These are phyloP conservation scores for Psittacula derbiana DNA, from an alignment of 2,797 vertebrate species.

Conservation along the genomic window DNA sequence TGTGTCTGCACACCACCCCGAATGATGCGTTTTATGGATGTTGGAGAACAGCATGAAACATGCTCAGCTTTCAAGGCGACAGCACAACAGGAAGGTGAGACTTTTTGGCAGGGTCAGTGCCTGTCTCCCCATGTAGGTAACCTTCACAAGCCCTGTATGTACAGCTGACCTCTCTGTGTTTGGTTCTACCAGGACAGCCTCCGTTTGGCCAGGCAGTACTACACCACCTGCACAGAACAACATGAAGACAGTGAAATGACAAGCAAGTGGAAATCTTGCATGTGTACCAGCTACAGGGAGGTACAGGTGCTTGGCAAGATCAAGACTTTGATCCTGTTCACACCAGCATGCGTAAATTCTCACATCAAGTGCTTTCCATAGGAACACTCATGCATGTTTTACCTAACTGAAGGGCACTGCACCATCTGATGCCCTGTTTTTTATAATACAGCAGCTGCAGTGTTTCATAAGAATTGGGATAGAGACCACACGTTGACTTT, in stretches of 20 bases:
- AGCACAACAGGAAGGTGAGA: not conserved
- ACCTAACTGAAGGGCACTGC: not conserved
- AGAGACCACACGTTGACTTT: not conserved
- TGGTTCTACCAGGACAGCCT: not conserved
- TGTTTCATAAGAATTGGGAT: not conserved
- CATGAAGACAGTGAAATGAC: accelerated
- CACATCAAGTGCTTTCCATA: not conserved
- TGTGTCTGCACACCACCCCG: accelerated
- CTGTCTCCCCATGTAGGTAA: accelerated
- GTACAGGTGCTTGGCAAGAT: conserved; percentile 43
- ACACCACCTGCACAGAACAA: accelerated
- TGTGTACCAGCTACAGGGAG: not conserved
- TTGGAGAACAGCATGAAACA: accelerated
- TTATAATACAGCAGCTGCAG: not conserved
- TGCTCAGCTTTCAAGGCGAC: accelerated
- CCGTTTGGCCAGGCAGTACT: accelerated
- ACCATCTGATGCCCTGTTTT: not conserved
- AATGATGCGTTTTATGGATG: accelerated
- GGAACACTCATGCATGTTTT: not conserved
- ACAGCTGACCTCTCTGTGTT: not conserved
- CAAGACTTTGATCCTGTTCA: conserved; percentile 17
- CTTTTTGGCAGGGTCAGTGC: accelerated
- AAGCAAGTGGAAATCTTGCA: not conserved
- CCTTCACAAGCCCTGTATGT: accelerated
- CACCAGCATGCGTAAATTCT: not conserved